These are phyloP conservation scores for Diachasma alloeum DNA, from an alignment of 1,140 invertebrate genomes.

Conservation along the genomic window DNA sequence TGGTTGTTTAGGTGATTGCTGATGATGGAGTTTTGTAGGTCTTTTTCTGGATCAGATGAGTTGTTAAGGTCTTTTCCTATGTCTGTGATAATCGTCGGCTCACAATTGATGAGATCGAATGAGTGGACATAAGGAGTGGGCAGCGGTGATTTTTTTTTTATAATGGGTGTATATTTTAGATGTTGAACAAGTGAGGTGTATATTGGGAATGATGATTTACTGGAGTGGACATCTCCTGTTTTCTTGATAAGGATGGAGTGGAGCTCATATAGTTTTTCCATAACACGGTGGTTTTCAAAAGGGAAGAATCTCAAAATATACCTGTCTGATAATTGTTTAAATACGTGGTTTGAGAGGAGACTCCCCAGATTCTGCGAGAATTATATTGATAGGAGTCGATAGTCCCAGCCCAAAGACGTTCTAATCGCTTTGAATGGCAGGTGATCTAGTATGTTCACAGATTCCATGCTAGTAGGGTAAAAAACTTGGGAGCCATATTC, in stretches of 20 bases:
- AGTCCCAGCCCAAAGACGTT: too few relatives aligned
- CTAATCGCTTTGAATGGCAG: too few relatives aligned
- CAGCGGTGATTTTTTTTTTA: too few relatives aligned
- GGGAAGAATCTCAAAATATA: not conserved
- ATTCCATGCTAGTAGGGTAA: too few relatives aligned
- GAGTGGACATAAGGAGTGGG: too few relatives aligned
- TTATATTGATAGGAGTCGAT: constrained; percentile 13
- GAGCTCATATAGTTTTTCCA: not conserved
- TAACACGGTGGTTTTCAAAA: not conserved
- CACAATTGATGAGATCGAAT: too few relatives aligned
- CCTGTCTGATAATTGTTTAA: not conserved
- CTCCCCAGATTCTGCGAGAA: not conserved
- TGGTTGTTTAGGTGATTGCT: not conserved
- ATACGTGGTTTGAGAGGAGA: not conserved
- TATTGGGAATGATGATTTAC: not conserved
- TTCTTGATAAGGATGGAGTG: not conserved
- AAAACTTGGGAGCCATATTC: constrained; percentile 9
- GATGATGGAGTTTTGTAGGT: not conserved
- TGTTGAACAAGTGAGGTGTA: not conserved
- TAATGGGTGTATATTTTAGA: not conserved
- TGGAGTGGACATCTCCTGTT: not conserved
- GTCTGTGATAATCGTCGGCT: not conserved
- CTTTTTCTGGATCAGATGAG: not conserved
- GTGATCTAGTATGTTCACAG: too few relatives aligned
- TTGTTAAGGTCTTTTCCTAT: not conserved